These are phyloP conservation scores for Mizuhopecten yessoensis DNA, from an alignment of 1,140 invertebrate species.

Conservation along the genomic window DNA sequence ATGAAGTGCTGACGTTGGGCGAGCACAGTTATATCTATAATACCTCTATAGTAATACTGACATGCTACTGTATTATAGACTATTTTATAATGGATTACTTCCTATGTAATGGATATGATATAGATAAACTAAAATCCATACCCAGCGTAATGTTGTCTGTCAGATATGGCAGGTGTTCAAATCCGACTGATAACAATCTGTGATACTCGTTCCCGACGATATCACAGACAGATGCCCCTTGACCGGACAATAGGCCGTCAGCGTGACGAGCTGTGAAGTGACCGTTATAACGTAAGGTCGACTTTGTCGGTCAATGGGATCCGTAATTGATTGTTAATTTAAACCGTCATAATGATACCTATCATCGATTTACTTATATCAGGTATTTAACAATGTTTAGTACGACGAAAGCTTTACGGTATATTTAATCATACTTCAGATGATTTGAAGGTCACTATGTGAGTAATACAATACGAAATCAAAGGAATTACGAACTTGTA, in stretches of 20 bases:
- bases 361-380: neutral
- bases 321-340: neutral
- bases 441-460: neutral
- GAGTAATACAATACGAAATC: neutral
- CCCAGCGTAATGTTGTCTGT: neutral
- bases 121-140: neutral
- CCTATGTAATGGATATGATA: neutral
- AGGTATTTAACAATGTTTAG: neutral
- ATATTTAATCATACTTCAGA: neutral
- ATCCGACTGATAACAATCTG: neutral
- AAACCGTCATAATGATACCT: neutral
- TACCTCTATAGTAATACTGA: neutral
- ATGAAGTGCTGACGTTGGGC: too few species aligned
- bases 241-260: neutral
- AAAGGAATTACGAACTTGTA: too few species aligned
- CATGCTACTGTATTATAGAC: neutral
- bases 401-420: neutral
- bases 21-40: too few species aligned
- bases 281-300: neutral
- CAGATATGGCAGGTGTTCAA: neutral
- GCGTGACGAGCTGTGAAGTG: neutral
- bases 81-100: neutral
- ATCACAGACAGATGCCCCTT: neutral
- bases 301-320: neutral
- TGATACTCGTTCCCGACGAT: neutral